These are phyloP conservation scores for Andrena camellia DNA, from an alignment of 2,888 invertebrate species.

Conservation along the genomic window DNA sequence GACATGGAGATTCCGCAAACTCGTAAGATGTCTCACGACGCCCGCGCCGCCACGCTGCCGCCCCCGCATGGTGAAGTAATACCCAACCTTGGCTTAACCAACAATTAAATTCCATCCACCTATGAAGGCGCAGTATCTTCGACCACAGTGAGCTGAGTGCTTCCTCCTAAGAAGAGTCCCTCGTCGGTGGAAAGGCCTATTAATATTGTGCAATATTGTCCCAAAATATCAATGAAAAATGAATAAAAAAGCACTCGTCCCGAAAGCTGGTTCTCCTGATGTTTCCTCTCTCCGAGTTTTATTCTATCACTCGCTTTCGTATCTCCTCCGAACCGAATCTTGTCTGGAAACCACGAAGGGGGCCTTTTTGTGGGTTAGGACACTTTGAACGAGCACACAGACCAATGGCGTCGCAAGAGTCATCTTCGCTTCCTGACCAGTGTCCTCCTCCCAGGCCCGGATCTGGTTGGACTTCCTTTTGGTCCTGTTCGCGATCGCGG, in stretches of 20 bases:
- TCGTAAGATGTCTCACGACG: conserved; percentile 36
- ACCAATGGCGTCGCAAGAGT: conserved; percentile 12
- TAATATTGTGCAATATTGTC: too few species aligned
- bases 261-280: not conserved
- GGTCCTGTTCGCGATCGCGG: conserved; percentile 10
- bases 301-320: not conserved
- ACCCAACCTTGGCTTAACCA: not conserved
- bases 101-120: not conserved
- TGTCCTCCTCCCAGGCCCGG: conserved; percentile 61
- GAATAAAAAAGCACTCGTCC: not conserved
- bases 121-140: not conserved
- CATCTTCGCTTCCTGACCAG: conserved; percentile 65
- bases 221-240: too few species aligned
- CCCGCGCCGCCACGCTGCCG: not conserved
- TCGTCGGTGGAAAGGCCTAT: not conserved
- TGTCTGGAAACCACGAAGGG: not conserved
- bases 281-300: not conserved
- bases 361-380: too few species aligned
- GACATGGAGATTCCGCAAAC: not conserved
- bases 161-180: not conserved
- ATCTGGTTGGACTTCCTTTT: conserved; percentile 1
- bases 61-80: not conserved
- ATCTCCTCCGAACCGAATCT: not conserved
- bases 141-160: not conserved
- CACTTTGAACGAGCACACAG: not conserved